These are phyloP conservation scores for Chrysina gloriosa DNA, from an alignment of 2,888 invertebrate genomes.

Conservation along the genomic window DNA sequence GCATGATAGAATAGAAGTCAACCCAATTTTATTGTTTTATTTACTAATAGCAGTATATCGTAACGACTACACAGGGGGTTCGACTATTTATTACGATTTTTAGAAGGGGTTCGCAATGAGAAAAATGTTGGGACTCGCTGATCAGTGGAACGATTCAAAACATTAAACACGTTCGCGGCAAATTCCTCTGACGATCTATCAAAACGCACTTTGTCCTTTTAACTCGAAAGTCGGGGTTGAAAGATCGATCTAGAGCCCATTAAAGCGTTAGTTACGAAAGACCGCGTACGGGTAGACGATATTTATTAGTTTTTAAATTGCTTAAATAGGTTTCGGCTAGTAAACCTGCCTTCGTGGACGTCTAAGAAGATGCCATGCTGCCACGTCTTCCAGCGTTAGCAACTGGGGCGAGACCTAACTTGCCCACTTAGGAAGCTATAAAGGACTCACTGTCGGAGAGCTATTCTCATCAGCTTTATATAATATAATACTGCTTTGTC, in stretches of 20 bases:
- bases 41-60: too few species aligned
- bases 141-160: background rate
- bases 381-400: conserved; percentile 16
- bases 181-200: conserved; percentile 30
- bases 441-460: conserved; percentile 29
- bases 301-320: conserved; percentile 42
- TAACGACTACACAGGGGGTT: too few species aligned
- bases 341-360: background rate
- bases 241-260: conserved; percentile 42
- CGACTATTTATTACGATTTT: too few species aligned
- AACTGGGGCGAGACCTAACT: conserved; percentile 41
- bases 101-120: too few species aligned
- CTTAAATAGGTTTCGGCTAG: conserved; percentile 30
- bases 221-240: conserved; percentile 1
- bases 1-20: too few species aligned
- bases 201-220: conserved; percentile 30
- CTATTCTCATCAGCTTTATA: conserved; percentile 41
- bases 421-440: conserved; percentile 43
- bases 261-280: conserved; percentile 47
- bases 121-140: too few species aligned
- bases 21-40: too few species aligned
- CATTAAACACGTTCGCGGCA: conserved; percentile 9
- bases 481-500: conserved; percentile 42
- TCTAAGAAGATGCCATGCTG: too few species aligned
- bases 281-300: conserved; percentile 38